Evolutionary conservation across 2,113 vertebrate species (phyloP), one percentile per base, ranked within the genome.

Genomic region (Eolophus roseicapilla): DNA sequence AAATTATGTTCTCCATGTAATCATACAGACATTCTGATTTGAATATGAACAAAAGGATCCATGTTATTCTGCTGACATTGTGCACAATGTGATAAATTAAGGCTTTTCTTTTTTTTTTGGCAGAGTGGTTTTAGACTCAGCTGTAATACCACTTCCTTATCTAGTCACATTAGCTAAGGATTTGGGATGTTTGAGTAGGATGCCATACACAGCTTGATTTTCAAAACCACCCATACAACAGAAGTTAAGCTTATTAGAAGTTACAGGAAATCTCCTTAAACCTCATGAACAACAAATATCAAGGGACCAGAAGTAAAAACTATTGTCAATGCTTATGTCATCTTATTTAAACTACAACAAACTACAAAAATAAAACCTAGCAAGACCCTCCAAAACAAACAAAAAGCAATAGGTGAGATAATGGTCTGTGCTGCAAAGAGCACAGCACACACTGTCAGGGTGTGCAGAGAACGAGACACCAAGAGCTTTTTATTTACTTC

Each of bases 391-490:
- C 46, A 50, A 89, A 60, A n/a, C 17, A 49, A 69, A n/a, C 11
- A 17, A 39, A 82, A 43, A 3, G 1, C 59, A 33, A 18, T 0
- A 25, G 39, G 16, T 0, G 3, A n/a, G 59, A n/a, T 16, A 19
- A 44, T 0, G 1, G 14, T 12, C 27, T 29, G n/a, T 27, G 35
- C 18, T 37, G 24, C 16, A 16, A 35, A 20, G 59, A 53, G n/a
- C 17, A 47, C 41, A 19, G 43, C 35, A 19, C 11, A 0, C 4
- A 7, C 21, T 18, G 43, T 37, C 1, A 3, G 11, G 13, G 17
- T 23, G 44, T 7, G n/a, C n/a, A 53, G 73, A 52, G 59, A 53
- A 57, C 0, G 2, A 79, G 39, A 55, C 31, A 21, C 9, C 2
- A 12, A 43, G 13, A 16, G 41, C 13, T 75, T 21, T 44, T 73